Evolutionary conservation across 2,888 invertebrate species (phyloP), one percentile per base, ranked within the genome.

Genomic region (Calephelis perditalis): DNA sequence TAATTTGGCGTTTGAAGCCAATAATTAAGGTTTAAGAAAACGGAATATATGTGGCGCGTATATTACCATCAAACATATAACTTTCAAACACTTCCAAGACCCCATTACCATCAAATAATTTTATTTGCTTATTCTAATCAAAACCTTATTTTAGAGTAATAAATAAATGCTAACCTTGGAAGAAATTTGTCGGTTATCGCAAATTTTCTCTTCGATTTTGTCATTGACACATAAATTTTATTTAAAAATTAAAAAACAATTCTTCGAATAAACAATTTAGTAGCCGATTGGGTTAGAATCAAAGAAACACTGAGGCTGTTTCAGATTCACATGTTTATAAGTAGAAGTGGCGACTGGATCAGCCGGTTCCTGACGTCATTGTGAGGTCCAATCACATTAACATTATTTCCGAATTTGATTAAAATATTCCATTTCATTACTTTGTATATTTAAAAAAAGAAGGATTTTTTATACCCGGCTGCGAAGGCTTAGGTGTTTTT

Each of bases 141-240:
- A 26, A 26, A 26, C 26, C 26, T 26, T 26, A 26, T 26, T 26
- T 3, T 26, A 26, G 3, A 26, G 26, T 26, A 58, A 26, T 12
- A 37, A 54, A 46, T 45, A 46, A 44, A 15, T 49, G 68, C 88
- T 82, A 64, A 91, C 91, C 91, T 91, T 75, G 91, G 91, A 69
- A 91, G 80, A 82, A 91, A 91, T 85, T 88, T 91, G 84, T 91
- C 86, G 73, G 84, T 90, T 73, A 90, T 88, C 77, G 88, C 86
- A 73, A 78, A 91, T 81, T 84, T 91, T 87, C 83, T 91, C 85
- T 84, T 83, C 77, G 84, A 82, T 88, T 78, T 89, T 89, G 86
- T 91, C 91, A 91, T 91, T 91, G 91, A 91, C 91, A 91, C 91
- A 81, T 84, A 86, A 78, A 74, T 73, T 71, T 78, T 79, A 71